Evolutionary conservation across 1,140 invertebrate species (phyloP), one percentile per base, ranked within the genome.

Genomic region (Cylas formicarius): DNA sequence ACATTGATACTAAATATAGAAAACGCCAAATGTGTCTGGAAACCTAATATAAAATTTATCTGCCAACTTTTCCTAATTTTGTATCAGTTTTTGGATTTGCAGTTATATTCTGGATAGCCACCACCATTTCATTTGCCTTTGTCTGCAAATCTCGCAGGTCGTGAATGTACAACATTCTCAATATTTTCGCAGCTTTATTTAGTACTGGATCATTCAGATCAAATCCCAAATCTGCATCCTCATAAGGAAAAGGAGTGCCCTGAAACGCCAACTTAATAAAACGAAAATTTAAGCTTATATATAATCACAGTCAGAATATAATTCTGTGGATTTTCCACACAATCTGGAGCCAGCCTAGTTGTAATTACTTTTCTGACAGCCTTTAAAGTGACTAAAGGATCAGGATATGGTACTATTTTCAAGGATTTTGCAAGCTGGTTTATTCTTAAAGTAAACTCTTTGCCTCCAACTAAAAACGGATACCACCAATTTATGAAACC

Each of bases 1-100:
- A 23, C 20, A 23, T 7, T 37, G 17, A 1, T 14, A 23, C 22
- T 22, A 23, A 3, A 37, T n/a, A 1, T 17, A 27, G 17, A 6
- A 31, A 37, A 3, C 20, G 8, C 6, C 16, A 32, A 32, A 7
- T 8, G 7, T 8, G 16, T 32, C n/a, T 16, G 7, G 13, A 26
- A 16, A 10, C 20, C 7, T 39, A 20, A 39, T 8, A n/a, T 7
- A 39, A 39, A 39, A 39, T 26, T 38, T 71, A 81, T 55, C 61
- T 69, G 48, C 95, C 94, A 58, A 97, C 91, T 80, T 91, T 87
- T 39, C 93, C 93, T 17, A 98, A 71, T 64, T 80, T 84, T 2
- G 90, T 92, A 63, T 98, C 92, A 57, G 94, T 97, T 72, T 94
- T 94, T 8, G 95, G 95, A 78, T 98, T 86, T 6, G 94, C 93